Conservation (phyloP, 2,113 vertebrate species). For the Leptosomus discolor region DNA sequence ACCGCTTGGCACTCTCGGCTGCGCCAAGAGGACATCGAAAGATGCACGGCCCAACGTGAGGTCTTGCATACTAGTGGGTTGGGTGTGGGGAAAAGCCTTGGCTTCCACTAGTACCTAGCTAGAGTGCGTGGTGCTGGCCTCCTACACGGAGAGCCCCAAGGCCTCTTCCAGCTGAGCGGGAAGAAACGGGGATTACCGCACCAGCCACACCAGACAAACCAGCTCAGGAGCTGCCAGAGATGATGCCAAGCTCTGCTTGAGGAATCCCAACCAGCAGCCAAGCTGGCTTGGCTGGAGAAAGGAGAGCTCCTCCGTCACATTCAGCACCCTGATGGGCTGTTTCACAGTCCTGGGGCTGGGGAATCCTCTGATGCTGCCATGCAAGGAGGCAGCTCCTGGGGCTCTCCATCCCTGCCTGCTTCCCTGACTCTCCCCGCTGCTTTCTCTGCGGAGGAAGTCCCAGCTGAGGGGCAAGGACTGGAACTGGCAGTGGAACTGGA, state of each 20-base stretch:
- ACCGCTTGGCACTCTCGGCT: background rate
- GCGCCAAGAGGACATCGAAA: background rate
- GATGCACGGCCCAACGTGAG: rapidly evolving
- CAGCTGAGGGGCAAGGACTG: background rate
- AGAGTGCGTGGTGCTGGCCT: background rate
- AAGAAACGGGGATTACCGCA: background rate
- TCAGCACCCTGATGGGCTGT: background rate
- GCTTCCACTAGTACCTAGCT: background rate
- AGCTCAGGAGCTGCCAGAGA: slow-evolving; percentile 21
- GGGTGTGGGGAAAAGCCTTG: background rate
- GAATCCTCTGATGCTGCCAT: background rate
- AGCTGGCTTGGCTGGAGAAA: background rate
- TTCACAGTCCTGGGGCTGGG: background rate
- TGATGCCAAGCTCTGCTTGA: slow-evolving; percentile 10
- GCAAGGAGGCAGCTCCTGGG: background rate
- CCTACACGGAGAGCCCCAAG: background rate
- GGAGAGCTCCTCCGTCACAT: background rate
- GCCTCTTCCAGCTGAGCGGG: background rate
- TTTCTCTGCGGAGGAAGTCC: background rate
- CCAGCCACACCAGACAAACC: slow-evolving; percentile 10
- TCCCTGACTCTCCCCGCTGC: background rate
- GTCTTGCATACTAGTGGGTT: background rate
- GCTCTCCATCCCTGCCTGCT: background rate
- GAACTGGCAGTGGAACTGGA: background rate
- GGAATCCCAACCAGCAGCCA: slow-evolving; percentile 20